Evolutionary conservation across 2,888 invertebrate species (phyloP).

Genomic region (Andrena flavipes): DNA sequence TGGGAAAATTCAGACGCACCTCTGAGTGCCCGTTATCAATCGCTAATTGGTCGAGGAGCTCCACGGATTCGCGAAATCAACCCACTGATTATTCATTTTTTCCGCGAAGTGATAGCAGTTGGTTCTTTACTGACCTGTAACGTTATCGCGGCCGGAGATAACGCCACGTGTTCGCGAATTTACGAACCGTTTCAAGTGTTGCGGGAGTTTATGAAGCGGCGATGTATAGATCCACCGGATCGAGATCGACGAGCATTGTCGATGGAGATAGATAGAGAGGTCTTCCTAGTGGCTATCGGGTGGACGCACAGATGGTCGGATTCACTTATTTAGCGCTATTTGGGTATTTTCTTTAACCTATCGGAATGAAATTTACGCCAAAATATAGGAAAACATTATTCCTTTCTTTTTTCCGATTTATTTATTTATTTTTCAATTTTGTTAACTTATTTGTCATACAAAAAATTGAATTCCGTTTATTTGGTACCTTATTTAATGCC

Average conservation of each 20-base stretch:
- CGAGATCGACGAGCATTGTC: conserved; percentile 11
- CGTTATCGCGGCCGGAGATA: neutral
- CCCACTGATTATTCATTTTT: conserved; percentile 18
- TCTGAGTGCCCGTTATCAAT: conserved; percentile 31
- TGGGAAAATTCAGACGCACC: conserved; percentile 34
- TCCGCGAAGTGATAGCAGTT: neutral
- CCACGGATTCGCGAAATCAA: conserved; percentile 1
- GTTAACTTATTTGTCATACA: no score
- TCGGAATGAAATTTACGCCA: no score
- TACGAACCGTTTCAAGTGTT: neutral
- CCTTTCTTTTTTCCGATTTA: no score
- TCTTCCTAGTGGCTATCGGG: neutral
- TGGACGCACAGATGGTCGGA: neutral
- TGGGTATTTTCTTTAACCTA: no score
- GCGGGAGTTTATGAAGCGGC: neutral
- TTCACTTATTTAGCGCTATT: no score
- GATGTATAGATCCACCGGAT: neutral
- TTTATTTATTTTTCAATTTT: no score
- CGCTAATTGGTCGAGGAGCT: conserved; percentile 50
- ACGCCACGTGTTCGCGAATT: neutral
- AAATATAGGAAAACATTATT: no score
- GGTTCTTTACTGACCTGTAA: conserved; percentile 2
- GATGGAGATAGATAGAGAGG: neutral
- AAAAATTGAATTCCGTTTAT: no score
- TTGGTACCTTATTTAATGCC: no score